Conservation (phyloP, 2,888 invertebrate species). For the Noctua comes region DNA sequence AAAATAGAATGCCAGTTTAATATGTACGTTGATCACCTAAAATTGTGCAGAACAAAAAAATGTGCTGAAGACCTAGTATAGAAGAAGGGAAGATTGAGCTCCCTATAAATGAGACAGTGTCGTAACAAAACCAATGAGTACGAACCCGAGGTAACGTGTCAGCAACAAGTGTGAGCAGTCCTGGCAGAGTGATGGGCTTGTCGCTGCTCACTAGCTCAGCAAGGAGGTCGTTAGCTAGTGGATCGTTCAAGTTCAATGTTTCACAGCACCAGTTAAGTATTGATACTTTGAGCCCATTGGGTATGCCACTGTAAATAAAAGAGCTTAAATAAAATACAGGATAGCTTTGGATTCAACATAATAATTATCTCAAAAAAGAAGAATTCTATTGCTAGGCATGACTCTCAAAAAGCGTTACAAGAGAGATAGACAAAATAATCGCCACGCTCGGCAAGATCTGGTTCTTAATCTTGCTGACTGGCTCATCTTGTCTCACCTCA, state of each 20-base stretch:
- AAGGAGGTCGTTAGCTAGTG: slow-evolving; percentile 81
- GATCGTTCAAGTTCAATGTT: slow-evolving; percentile 80
- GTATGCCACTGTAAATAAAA: slow-evolving; percentile 77
- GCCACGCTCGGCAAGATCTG: neutral
- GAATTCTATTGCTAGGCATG: neutral
- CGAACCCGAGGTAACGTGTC: slow-evolving; percentile 86
- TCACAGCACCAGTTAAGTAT: slow-evolving; percentile 87
- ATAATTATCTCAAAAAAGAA: neutral
- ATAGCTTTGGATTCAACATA: neutral
- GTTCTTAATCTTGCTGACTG: neutral
- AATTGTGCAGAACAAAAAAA: neutral
- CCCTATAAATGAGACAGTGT: neutral
- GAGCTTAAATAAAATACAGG: neutral
- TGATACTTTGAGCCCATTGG: slow-evolving; percentile 81
- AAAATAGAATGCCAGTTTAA: neutral
- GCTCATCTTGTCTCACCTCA: neutral
- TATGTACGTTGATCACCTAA: neutral
- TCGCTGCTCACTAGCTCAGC: slow-evolving; percentile 82
- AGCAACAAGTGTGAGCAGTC: slow-evolving; percentile 83
- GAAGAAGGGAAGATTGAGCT: neutral
- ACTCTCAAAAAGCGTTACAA: neutral
- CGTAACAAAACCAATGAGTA: slow-evolving; percentile 2
- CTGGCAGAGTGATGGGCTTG: slow-evolving; percentile 83
- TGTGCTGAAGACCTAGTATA: neutral
- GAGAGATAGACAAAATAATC: neutral